A percentile compares a stretch with the other conserved stretches of the same genome.
Conservation (phyloP, 35 echinoderm and acorn worm species). For the Ptychodera flava region DNA sequence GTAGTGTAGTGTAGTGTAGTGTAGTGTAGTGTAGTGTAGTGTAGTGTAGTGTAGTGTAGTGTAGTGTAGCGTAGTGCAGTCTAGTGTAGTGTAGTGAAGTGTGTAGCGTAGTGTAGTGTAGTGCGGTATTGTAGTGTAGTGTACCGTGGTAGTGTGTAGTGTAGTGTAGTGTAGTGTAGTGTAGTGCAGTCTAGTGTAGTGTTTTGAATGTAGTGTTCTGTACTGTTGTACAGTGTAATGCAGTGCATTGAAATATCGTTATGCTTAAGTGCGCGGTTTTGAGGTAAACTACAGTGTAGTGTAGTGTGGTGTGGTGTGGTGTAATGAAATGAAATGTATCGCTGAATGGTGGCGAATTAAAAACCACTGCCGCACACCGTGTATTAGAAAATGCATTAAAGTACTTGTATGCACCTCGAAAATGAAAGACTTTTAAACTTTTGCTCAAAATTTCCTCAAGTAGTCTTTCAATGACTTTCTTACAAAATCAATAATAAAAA, state of each 20-base stretch:
- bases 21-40: slow-evolving; percentile 16
- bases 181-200: slow-evolving; percentile 16
- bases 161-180: slow-evolving; percentile 27
- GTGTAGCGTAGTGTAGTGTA: slow-evolving; percentile 13
- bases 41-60: slow-evolving; percentile 22
- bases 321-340: slow-evolving; percentile 7
- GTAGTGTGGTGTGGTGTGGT: slow-evolving; percentile 8
- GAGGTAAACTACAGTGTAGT: slow-evolving; percentile 13
- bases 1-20: slow-evolving; percentile 14
- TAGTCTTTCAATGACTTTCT: no score
- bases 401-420: no score
- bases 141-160: neutral
- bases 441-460: no score
- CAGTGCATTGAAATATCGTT: neutral
- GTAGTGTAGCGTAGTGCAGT: slow-evolving; percentile 16
- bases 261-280: no score
- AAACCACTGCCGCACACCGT: neutral
- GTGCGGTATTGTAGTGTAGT: slow-evolving; percentile 3
- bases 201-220: slow-evolving; percentile 5
- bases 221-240: slow-evolving; percentile 16
- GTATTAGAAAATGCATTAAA: no score
- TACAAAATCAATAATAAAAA: no score
- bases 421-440: no score
- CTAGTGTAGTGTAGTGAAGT: slow-evolving; percentile 8
- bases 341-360: neutral